Conservation (phyloP, 1,140 invertebrate genomes). For the Megathymus violae region DNA sequence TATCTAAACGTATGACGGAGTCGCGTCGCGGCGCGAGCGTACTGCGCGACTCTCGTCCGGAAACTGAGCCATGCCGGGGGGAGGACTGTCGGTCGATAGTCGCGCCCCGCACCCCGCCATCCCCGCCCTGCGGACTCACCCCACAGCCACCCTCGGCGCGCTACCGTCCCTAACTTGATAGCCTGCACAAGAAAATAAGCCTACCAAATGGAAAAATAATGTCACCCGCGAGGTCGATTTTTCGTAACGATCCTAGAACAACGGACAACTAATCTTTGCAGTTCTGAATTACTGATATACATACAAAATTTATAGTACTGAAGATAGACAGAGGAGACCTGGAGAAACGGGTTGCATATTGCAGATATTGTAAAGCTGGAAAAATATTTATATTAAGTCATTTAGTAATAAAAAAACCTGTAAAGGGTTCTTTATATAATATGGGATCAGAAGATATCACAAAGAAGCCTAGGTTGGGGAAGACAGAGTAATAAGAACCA, state of each 20-base stretch:
- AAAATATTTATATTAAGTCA: too few species aligned
- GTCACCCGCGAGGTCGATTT: slow-evolving; percentile 59
- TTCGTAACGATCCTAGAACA: neutral
- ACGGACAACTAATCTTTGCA: slow-evolving; percentile 6
- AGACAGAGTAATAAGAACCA: slow-evolving; percentile 71
- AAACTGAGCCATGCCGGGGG: slow-evolving; percentile 75
- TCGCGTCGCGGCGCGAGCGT: slow-evolving; percentile 74
- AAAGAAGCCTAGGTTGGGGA: slow-evolving; percentile 49
- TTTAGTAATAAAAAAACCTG: too few species aligned
- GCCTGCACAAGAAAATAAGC: slow-evolving; percentile 80
- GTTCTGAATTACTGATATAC: too few species aligned
- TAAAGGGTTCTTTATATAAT: too few species aligned
- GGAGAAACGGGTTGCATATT: too few species aligned
- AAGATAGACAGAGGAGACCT: neutral
- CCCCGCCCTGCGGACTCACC: slow-evolving; percentile 70
- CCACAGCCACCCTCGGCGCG: slow-evolving; percentile 59
- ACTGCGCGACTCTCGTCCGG: slow-evolving; percentile 80
- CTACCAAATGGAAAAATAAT: slow-evolving; percentile 80
- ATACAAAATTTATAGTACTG: too few species aligned
- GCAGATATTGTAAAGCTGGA: too few species aligned
- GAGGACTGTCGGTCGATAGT: slow-evolving; percentile 74
- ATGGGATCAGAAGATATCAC: slow-evolving; percentile 40
- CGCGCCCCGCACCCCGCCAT: slow-evolving; percentile 57
- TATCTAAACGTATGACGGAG: slow-evolving; percentile 75
- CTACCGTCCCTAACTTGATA: slow-evolving; percentile 79